phyloP scores from a whole-genome alignment of 2,888 invertebrate species.

The Ochropacha duplaris region DNA sequence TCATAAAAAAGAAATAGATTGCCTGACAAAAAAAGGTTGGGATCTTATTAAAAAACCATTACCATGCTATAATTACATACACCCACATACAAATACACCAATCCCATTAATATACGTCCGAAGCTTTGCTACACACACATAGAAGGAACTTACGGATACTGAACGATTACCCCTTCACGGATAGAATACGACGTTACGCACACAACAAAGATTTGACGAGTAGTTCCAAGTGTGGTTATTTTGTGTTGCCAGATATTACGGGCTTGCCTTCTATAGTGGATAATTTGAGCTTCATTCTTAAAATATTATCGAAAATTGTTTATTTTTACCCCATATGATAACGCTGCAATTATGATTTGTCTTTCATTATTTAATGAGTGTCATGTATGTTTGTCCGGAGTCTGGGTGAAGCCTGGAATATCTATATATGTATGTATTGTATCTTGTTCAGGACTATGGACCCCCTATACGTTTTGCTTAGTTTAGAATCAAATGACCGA shows the following conservation, averaged over 20 bases:
- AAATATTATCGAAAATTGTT: neutral
- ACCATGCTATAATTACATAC: slow-evolving; percentile 75
- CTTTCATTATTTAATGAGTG: too few relatives aligned
- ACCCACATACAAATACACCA: slow-evolving; percentile 67
- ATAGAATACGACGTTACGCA: slow-evolving; percentile 45
- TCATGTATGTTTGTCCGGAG: too few relatives aligned
- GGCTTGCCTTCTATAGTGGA: slow-evolving; percentile 23
- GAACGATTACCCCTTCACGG: slow-evolving; percentile 10
- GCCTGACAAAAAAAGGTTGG: slow-evolving; percentile 45
- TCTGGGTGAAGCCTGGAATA: too few relatives aligned
- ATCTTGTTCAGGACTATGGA: too few relatives aligned
- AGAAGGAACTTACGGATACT: slow-evolving; percentile 36
- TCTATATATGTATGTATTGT: too few relatives aligned
- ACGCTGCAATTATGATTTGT: too few relatives aligned
- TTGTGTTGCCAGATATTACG: slow-evolving; percentile 50
- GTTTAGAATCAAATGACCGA: too few relatives aligned
- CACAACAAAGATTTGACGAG: slow-evolving; percentile 35
- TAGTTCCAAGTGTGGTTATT: slow-evolving; percentile 37
- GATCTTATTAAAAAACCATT: slow-evolving; percentile 80
- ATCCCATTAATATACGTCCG: slow-evolving; percentile 75
- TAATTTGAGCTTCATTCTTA: slow-evolving; percentile 5
- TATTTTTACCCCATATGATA: neutral
- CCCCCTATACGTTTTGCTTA: too few relatives aligned
- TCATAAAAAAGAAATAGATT: slow-evolving; percentile 17
- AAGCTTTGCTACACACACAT: slow-evolving; percentile 51